Conservation (phyloP, 1,140 invertebrate species). For the Pteromalus puparum region DNA sequence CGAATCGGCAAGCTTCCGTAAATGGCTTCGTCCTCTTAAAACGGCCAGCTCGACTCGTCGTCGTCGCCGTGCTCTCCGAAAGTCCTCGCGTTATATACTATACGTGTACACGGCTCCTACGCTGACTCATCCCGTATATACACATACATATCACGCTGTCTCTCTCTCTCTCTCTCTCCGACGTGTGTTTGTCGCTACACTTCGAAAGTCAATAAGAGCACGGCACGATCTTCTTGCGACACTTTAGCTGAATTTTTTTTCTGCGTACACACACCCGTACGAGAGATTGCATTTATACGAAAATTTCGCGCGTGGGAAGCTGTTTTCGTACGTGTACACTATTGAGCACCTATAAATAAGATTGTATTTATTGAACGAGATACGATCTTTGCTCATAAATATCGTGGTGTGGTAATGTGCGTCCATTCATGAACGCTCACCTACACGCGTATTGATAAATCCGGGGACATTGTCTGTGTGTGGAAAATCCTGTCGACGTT, state of each 20-base stretch:
- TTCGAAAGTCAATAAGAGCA: background rate
- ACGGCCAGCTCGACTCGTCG: constrained; percentile 54
- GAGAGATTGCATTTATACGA: background rate
- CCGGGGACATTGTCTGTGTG: too few species aligned
- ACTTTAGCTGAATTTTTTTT: background rate
- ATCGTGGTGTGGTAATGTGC: too few species aligned
- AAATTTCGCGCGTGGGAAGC: background rate
- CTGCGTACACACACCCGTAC: too few species aligned
- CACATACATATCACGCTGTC: background rate
- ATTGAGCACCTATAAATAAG: background rate
- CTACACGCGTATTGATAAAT: too few species aligned
- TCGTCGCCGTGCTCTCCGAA: background rate
- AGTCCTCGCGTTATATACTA: constrained; percentile 22
- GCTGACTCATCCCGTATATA: background rate
- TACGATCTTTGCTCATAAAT: too few species aligned
- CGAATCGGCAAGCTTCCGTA: constrained; percentile 64
- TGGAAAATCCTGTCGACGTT: too few species aligned
- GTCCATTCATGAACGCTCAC: too few species aligned
- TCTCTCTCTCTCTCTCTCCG: too few species aligned
- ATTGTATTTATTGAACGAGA: too few species aligned
- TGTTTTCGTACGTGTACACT: background rate
- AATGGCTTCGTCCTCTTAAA: constrained; percentile 58
- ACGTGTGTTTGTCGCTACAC: background rate
- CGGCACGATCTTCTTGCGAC: background rate
- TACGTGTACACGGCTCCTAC: background rate